These are phyloP conservation scores for Bujurquina vittata DNA, from an alignment of 2,113 vertebrate species.

Conservation along the genomic window DNA sequence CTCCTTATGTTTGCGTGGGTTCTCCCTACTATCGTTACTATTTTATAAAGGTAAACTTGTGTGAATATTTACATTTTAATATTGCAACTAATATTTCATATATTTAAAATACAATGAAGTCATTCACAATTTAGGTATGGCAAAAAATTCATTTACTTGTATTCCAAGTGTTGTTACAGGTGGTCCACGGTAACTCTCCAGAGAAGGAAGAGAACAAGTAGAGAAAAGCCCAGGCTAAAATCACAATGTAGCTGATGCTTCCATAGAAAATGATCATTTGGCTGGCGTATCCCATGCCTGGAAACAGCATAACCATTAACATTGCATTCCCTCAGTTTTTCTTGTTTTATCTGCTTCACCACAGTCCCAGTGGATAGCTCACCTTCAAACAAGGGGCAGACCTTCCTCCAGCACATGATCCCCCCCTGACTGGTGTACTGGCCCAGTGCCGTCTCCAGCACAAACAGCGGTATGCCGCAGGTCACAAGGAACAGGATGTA, in stretches of 20 bases:
- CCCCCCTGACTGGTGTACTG: slow-evolving; percentile 74
- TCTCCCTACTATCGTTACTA: background rate
- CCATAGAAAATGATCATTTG: slow-evolving; percentile 70
- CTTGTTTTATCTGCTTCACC: background rate
- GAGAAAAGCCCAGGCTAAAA: slow-evolving; percentile 78
- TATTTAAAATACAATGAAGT: too few species aligned
- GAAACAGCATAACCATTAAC: background rate
- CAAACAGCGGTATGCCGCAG: slow-evolving; percentile 70
- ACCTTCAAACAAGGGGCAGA: slow-evolving; percentile 76
- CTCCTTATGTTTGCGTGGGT: too few species aligned
- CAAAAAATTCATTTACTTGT: slow-evolving; percentile 78
- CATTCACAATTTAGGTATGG: too few species aligned
- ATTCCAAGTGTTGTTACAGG: slow-evolving; percentile 88
- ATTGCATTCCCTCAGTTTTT: background rate
- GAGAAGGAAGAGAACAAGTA: slow-evolving; percentile 91
- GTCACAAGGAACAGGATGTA: slow-evolving; percentile 66
- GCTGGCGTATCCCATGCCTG: slow-evolving; percentile 72
- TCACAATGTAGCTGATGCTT: slow-evolving; percentile 69
- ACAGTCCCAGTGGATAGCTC: background rate
- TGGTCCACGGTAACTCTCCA: slow-evolving; percentile 86
- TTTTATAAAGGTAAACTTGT: background rate
- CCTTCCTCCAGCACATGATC: slow-evolving; percentile 71
- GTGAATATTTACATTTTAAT: background rate
- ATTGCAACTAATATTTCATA: background rate
- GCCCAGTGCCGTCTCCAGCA: slow-evolving; percentile 70